Evolutionary conservation across 1,140 invertebrate genomes (phyloP), one percentile per base, ranked within the genome.

Genomic region (Yoshiicerus persimilis): DNA sequence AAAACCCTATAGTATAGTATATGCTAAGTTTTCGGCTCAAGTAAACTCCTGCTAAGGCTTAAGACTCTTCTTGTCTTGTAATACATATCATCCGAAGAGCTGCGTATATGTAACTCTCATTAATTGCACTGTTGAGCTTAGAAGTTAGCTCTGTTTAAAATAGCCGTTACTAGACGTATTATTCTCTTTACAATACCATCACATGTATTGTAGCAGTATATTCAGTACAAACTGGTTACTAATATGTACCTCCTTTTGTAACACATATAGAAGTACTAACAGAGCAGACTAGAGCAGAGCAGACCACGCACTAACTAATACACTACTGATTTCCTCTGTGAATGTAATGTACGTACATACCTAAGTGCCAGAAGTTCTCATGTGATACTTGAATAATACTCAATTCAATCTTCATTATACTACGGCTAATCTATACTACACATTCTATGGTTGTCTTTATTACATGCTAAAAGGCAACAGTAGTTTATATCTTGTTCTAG

Each of bases 361-460:
- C 6, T 77, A 5, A 34, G 13, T 23, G n/a, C 11, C 30, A 16
- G 10, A 80, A 34, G 10, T 80, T 80, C 32, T n/a, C n/a, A 23
- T 80, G 75, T 80, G 13, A 80, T 80, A 80, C 75, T 80, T 80
- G 16, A 80, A 36, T 32, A 80, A 80, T 80, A 80, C 38, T 80
- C 75, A 80, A 80, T 80, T 36, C 32, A 80, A 36, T 80, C 70
- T 38, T 36, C 70, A 80, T 23, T 36, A 5, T 41, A 41, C 16
- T 41, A 5, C 6, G 20, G 47, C n/a, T n/a, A 56, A n/a, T 4
- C 13, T 56, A 56, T 16, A 5, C 47, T 1, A n/a, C n/a, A n/a
- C n/a, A n/a, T n/a, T n/a, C n/a, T n/a, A n/a, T n/a, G n/a, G n/a
- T n/a, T n/a, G 47, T n/a, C 47, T 56, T n/a, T n/a, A n/a, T n/a